A percentile compares a stretch with the other conserved stretches of the same genome.
Evolutionary conservation across 2,113 vertebrate genomes (phyloP).

Genomic region (Mixornis gularis): DNA sequence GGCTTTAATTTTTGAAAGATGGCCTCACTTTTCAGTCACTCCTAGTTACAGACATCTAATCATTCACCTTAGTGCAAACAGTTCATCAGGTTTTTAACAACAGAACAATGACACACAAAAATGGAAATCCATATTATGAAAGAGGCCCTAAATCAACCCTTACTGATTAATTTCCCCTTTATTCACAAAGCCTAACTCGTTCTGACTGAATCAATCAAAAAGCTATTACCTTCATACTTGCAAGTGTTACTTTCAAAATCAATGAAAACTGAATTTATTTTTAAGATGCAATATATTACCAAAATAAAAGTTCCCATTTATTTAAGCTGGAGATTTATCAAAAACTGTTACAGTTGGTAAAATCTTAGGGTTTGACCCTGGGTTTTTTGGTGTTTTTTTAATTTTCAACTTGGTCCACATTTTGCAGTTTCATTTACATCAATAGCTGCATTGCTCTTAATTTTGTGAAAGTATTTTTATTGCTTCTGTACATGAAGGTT

Average conservation of each 20-base stretch:
- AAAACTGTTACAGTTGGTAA: constrained; percentile 38
- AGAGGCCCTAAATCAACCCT: constrained; percentile 68
- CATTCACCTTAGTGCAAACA: constrained; percentile 48
- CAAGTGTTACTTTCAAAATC: constrained; percentile 78
- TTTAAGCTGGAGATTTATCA: constrained; percentile 51
- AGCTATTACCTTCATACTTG: constrained; percentile 79
- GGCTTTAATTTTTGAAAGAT: constrained; percentile 44
- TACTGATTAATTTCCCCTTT: constrained; percentile 74
- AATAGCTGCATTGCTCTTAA: neutral
- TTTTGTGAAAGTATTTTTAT: neutral
- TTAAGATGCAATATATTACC: constrained; percentile 73
- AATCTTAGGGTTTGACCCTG: neutral
- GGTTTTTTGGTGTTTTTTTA: neutral
- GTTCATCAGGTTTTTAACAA: constrained; percentile 67
- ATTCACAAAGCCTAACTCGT: constrained; percentile 72
- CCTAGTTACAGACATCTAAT: constrained; percentile 50
- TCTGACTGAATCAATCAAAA: constrained; percentile 80
- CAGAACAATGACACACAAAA: constrained; percentile 68
- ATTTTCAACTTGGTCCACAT: neutral
- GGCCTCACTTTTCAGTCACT: constrained; percentile 30
- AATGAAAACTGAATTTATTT: constrained; percentile 76
- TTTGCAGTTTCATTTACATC: constrained; percentile 11
- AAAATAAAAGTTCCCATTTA: constrained; percentile 72
- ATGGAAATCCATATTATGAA: constrained; percentile 74
- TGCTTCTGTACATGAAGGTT: neutral